phyloP scores from a whole-genome alignment of 2,888 invertebrate genomes.

The Amorpha juglandis region DNA sequence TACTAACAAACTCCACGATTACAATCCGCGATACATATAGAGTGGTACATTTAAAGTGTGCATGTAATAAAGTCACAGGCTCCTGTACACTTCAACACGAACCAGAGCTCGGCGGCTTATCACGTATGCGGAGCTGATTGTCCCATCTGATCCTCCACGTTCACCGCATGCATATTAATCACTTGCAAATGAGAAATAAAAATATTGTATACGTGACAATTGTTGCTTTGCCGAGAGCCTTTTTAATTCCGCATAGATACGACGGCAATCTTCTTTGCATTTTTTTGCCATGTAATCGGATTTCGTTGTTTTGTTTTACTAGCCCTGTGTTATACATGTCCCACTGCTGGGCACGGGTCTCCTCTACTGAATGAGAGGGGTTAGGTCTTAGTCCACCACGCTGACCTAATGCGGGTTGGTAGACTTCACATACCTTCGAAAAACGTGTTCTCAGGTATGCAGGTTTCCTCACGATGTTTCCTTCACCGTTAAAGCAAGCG shows the following conservation, averaged over 20 bases:
- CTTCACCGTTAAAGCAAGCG: too few relatives aligned
- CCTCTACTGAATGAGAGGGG: too few relatives aligned
- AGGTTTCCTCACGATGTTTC: too few relatives aligned
- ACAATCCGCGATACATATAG: background rate
- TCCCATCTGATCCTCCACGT: constrained; percentile 37
- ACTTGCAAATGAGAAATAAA: constrained; percentile 46
- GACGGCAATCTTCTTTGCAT: background rate
- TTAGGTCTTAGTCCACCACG: too few relatives aligned
- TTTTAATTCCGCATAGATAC: constrained; percentile 9
- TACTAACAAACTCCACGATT: background rate
- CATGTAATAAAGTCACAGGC: constrained; percentile 6
- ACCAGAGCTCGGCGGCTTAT: constrained; percentile 37
- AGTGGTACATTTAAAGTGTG: constrained; percentile 4
- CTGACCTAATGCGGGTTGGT: too few relatives aligned
- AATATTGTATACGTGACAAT: constrained; percentile 49
- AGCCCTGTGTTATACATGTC: too few relatives aligned
- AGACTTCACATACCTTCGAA: too few relatives aligned
- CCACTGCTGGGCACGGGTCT: too few relatives aligned
- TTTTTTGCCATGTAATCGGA: background rate
- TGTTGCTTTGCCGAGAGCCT: constrained; percentile 25
- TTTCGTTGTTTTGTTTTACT: background rate
- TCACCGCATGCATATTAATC: constrained; percentile 51
- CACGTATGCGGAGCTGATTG: constrained; percentile 53
- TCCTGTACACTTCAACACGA: constrained; percentile 21
- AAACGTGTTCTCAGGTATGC: too few relatives aligned